Conservation (phyloP, 2,797 vertebrate species). For the Eidolon dupreanum region DNA sequence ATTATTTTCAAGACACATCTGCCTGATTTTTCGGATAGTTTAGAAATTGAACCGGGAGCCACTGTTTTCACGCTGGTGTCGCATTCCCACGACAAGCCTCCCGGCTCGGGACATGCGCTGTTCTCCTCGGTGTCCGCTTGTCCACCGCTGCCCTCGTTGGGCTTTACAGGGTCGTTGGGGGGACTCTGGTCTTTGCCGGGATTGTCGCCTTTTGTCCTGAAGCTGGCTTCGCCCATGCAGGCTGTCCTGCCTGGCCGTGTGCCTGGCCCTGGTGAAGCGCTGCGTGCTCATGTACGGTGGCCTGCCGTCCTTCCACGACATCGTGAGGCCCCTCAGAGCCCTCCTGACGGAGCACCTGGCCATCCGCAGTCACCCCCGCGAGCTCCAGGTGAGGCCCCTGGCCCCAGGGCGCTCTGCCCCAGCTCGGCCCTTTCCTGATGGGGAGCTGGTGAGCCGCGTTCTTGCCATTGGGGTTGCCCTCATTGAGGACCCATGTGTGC, state of each 20-base stretch:
- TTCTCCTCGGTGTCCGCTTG: no score
- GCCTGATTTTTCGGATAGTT: not conserved
- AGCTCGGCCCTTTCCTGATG: rapidly evolving
- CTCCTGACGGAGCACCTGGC: conserved; percentile 88
- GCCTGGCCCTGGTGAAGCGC: conserved; percentile 91
- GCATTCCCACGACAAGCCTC: rapidly evolving
- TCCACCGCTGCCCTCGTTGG: no score
- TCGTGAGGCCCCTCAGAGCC: conserved; percentile 87
- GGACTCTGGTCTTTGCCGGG: not conserved
- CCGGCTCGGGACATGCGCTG: not conserved
- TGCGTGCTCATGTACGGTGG: conserved; percentile 88
- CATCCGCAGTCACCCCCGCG: conserved; percentile 82
- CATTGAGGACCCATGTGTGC: not conserved
- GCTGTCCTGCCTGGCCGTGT: conserved; percentile 89
- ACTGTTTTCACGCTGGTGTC: rapidly evolving
- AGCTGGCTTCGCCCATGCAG: conserved; percentile 79
- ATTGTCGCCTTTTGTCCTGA: not conserved
- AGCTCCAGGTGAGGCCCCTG: conserved; percentile 88
- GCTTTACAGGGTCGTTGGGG: no score
- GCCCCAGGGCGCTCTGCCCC: rapidly evolving
- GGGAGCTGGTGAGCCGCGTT: rapidly evolving
- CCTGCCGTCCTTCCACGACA: conserved; percentile 87
- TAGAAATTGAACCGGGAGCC: not conserved
- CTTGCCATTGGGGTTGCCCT: not conserved
- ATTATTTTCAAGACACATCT: not conserved